Base-by-base conservation (phyloP, 2,797 vertebrate genomes). In the Sarcoramphus papa region DNA sequence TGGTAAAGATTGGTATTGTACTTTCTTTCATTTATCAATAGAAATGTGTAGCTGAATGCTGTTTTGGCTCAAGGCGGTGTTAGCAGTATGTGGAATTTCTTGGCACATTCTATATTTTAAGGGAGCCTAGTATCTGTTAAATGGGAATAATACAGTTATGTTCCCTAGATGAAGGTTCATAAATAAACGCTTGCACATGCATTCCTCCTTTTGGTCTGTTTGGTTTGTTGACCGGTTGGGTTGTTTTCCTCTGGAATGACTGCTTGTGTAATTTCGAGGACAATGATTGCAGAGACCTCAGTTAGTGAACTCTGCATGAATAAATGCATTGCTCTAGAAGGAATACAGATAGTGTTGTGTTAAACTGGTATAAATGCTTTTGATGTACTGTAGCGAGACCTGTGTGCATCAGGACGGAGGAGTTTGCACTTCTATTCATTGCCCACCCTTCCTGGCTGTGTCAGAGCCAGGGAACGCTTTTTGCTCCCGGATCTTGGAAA, bases 321-420 rank as follows among this genome's bases (percentile, higher is more conserved):
- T 67, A 79, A 82, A 56, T 23, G 3, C 28, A 21, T 79, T 48
- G 11, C 12, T 48, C 6, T 37, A 43, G n/a, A 28, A 84, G 33
- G 10, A 82, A 69, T 90, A 48, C 6, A 48, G 33, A 35, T 10
- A 45, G 2, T 7, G 10, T 35, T 69, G 17, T 70, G 21, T 41
- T 93, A 78, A 88, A 37, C 7, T 35, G 12, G n/a, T 59, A n/a
- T 8, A 54, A 90, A 43, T 54, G 15, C 8, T 90, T 47, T 23
- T 69, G 53, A 17, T 35, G 10, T 63, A 27, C 40, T 81, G 43
- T 15, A 54, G 54, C 8, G n/a, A 88, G 41, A 65, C 33, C 31
- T 2, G 1, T 0, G 6, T 64, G 56, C 43, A 25, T 69, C 19
- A 40, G 14, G 19, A 65, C 0, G 0, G 63, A 45, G 33, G 30